Percentiles rank a stretch among this genome's conserved stretches.
Conservation (phyloP, 2,888 invertebrate species). For the Monochamus alternatus region DNA sequence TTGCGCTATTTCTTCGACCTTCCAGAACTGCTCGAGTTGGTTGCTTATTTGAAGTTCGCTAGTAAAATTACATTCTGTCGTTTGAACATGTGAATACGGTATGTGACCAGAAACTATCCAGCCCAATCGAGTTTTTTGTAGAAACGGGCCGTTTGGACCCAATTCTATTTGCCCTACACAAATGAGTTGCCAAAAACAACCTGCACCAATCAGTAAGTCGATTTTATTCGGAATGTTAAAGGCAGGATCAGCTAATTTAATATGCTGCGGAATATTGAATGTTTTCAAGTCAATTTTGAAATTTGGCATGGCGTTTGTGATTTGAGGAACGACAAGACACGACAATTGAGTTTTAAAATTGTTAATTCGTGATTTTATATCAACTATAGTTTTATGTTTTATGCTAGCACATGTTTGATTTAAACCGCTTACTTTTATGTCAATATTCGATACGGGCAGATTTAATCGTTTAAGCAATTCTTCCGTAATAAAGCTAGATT, state of each 20-base stretch:
- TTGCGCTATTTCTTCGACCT: background rate
- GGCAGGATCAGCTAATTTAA: conserved; percentile 13
- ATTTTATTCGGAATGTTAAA: background rate
- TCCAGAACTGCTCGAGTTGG: background rate
- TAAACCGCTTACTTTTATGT: background rate
- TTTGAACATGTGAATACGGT: background rate
- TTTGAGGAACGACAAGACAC: conserved; percentile 20
- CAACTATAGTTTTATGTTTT: background rate
- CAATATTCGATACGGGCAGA: background rate
- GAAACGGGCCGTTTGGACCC: too few relatives aligned
- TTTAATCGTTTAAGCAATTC: background rate
- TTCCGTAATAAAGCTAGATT: background rate
- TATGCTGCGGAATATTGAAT: conserved; percentile 14
- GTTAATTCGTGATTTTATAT: conserved; percentile 12
- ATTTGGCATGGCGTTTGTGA: conserved; percentile 6
- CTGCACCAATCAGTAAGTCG: conserved; percentile 5
- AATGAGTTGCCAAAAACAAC: too few relatives aligned
- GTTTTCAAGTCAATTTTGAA: background rate
- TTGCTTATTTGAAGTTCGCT: background rate
- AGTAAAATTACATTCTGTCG: background rate
- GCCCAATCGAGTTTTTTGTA: too few relatives aligned
- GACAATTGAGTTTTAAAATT: background rate
- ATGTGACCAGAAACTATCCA: background rate
- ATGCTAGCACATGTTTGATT: background rate
- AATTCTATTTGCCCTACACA: too few relatives aligned